These are phyloP conservation scores for Torymus auratus DNA, from an alignment of 2,888 invertebrate species.

Conservation along the genomic window DNA sequence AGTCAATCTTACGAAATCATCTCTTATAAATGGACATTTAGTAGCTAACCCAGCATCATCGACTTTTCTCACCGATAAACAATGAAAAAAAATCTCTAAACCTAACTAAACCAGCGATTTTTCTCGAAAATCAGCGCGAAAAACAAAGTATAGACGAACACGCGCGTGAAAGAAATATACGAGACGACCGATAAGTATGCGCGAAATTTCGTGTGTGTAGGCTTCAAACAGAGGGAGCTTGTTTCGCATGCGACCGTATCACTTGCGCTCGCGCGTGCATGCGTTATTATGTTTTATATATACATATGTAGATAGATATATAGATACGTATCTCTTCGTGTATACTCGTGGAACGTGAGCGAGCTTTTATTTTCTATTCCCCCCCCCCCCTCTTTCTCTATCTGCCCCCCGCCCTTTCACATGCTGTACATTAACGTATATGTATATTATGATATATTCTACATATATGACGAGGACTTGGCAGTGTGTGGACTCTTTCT, in stretches of 20 bases:
- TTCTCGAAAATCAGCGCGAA: no score
- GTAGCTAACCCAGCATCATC: no score
- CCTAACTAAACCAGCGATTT: no score
- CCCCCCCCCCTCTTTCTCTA: not conserved
- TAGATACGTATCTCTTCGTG: no score
- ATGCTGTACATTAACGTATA: not conserved
- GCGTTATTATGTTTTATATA: conserved; percentile 19
- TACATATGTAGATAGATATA: not conserved
- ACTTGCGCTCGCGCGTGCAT: conserved; percentile 45
- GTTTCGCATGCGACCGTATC: conserved; percentile 44
- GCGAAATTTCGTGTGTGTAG: no score
- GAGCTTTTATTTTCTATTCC: conserved; percentile 22
- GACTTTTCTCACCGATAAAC: no score
- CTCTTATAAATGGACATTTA: no score
- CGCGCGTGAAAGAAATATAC: not conserved
- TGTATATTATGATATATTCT: no score
- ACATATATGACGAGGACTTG: not conserved
- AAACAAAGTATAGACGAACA: not conserved
- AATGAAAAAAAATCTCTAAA: no score
- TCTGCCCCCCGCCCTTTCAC: no score
- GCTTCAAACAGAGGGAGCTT: not conserved
- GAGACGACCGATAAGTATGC: not conserved
- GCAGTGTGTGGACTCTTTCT: not conserved
- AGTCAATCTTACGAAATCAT: no score
- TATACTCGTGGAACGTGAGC: conserved; percentile 23